Evolutionary conservation across 2,113 vertebrate genomes (phyloP).

Genomic region (Mustela lutreola): DNA sequence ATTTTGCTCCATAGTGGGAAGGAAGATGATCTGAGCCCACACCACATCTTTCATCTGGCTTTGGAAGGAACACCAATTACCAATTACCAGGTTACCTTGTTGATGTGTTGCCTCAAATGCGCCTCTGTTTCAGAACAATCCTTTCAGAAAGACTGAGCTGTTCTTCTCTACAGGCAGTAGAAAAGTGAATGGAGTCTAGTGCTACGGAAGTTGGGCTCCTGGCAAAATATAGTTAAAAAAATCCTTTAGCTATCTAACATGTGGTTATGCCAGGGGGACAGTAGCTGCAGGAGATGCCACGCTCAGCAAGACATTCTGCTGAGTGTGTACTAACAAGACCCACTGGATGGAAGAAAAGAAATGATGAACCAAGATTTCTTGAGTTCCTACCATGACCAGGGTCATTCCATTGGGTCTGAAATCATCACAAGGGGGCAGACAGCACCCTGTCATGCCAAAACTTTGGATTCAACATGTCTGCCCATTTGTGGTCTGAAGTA

Average conservation of each 20-base stretch:
- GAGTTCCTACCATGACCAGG: background rate
- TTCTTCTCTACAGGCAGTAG: background rate
- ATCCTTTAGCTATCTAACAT: background rate
- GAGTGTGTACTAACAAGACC: background rate
- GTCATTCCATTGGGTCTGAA: background rate
- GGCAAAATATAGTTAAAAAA: background rate
- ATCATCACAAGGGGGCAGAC: background rate
- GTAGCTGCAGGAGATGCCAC: background rate
- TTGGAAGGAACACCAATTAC: background rate
- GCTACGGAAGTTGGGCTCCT: background rate
- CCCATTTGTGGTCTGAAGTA: background rate
- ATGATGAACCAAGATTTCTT: background rate
- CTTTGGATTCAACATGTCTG: background rate
- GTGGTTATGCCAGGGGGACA: background rate
- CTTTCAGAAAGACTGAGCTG: slow-evolving; percentile 31
- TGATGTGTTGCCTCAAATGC: background rate
- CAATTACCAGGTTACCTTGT: background rate
- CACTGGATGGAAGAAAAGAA: background rate
- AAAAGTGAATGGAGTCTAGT: background rate
- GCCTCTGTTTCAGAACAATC: background rate
- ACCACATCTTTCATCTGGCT: background rate
- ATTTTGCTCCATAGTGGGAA: background rate
- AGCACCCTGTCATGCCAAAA: background rate
- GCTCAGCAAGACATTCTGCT: background rate
- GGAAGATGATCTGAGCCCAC: background rate